These are phyloP conservation scores for Trichechus manatus DNA, from an alignment of 2,113 vertebrate genomes.

Conservation along the genomic window DNA sequence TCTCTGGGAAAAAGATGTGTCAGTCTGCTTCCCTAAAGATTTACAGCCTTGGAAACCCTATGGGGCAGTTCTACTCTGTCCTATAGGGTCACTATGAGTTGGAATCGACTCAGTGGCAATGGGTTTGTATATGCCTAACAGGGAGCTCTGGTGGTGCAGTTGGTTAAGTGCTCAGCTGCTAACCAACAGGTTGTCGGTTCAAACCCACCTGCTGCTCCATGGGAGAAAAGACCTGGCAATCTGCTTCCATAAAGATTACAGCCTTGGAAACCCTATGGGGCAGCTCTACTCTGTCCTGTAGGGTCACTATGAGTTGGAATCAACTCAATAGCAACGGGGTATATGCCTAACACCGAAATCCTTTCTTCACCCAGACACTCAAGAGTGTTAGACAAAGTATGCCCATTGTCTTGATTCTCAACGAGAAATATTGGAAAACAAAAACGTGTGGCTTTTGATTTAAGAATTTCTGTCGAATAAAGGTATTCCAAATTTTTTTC, in stretches of 20 bases:
- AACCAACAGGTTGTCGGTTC: too few relatives aligned
- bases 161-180: too few relatives aligned
- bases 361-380: background rate
- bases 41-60: background rate
- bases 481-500: slow-evolving; percentile 3
- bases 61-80: too few relatives aligned
- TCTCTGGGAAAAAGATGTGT: background rate
- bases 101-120: too few relatives aligned
- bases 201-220: too few relatives aligned
- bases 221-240: too few relatives aligned
- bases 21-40: background rate
- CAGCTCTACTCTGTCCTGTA: background rate
- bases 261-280: background rate
- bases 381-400: background rate
- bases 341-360: background rate
- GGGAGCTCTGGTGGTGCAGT: too few relatives aligned
- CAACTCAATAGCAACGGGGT: background rate
- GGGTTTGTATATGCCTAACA: too few relatives aligned
- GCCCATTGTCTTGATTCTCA: background rate
- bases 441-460: background rate
- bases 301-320: background rate
- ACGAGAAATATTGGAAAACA: background rate
- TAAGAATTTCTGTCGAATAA: slow-evolving; percentile 24
- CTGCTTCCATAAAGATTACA: too few relatives aligned
- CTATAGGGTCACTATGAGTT: too few relatives aligned